Percentiles rank a stretch among this genome's conserved stretches.
These are phyloP conservation scores for Pheosia gnoma DNA, from an alignment of 2,888 invertebrate genomes.

Conservation along the genomic window DNA sequence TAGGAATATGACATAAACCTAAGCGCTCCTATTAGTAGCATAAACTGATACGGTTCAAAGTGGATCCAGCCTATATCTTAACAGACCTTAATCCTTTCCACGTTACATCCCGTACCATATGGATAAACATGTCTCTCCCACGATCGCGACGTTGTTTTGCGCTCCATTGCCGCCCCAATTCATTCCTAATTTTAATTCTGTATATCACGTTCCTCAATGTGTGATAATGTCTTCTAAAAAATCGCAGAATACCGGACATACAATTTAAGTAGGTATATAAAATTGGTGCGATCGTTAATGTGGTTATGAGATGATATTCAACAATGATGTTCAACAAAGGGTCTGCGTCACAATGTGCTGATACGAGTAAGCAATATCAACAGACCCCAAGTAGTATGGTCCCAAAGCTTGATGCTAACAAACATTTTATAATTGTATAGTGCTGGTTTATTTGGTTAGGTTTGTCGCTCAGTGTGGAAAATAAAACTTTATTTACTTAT, in stretches of 20 bases:
- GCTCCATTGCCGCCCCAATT: slow-evolving; percentile 23
- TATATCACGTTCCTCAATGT: slow-evolving; percentile 17
- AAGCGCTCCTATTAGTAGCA: too few relatives aligned
- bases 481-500: too few relatives aligned
- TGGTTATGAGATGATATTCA: slow-evolving; percentile 34
- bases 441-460: background rate
- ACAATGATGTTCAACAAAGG: slow-evolving; percentile 14
- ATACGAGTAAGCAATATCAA: too few relatives aligned
- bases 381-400: slow-evolving; percentile 11
- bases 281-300: slow-evolving; percentile 27
- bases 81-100: slow-evolving; percentile 28
- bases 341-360: too few relatives aligned
- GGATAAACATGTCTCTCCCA: slow-evolving; percentile 24
- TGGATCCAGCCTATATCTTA: slow-evolving; percentile 14
- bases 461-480: too few relatives aligned
- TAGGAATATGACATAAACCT: too few relatives aligned
- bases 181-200: slow-evolving; percentile 17
- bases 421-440: background rate
- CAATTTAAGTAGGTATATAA: slow-evolving; percentile 39
- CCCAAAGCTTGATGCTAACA: slow-evolving; percentile 21
- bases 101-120: slow-evolving; percentile 9
- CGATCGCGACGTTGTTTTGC: slow-evolving; percentile 19
- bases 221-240: slow-evolving; percentile 19
- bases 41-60: background rate
- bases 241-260: slow-evolving; percentile 28